Evolutionary conservation across 2,888 invertebrate species (phyloP), one percentile per base, ranked within the genome.

Genomic region (Leptodirus hochenwartii): DNA sequence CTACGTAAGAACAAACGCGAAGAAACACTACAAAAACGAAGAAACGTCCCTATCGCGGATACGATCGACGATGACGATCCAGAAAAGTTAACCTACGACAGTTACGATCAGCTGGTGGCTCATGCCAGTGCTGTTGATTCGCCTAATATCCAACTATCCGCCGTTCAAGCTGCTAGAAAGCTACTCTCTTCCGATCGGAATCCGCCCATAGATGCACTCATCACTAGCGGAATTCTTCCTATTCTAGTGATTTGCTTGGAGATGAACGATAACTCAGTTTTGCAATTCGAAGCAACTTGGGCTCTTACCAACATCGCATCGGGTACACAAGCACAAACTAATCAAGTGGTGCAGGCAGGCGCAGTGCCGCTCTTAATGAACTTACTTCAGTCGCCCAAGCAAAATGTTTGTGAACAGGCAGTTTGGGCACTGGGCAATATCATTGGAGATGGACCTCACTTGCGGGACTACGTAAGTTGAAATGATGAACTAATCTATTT

Each of bases 241-340:
- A 81, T 93, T 45, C 69, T 98, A 45, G 54, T 56, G 11, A 45
- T 70, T 41, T 96, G 95, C 60, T 67, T 98, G 40, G 72, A 79
- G 41, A 69, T 78, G 45, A 70, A 80, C 45, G 82, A 88, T 51
- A 80, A 80, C 51, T 82, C 90, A 28, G 71, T 80, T 40, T 61
- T 95, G 43, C 93, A 95, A 55, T 95, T 95, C 53, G 95, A 95
- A 61, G 90, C 93, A 17, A 90, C 95, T 4, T 95, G 93, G 95
- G 93, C 93, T 27, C 59, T 95, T 43, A 95, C 93, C 45, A 95
- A 95, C 53, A 95, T 95, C 13, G 41, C 41, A 11, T 43, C 42
- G 35, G 45, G 45, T n/a, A 91, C 88, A 31, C 88, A 91, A 5
- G 69, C 73, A 43, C 93, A 95, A 61, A 95, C 93, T 29, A 75